Conservation (phyloP, 2,797 vertebrate species). For the Salarias fasciatus region DNA sequence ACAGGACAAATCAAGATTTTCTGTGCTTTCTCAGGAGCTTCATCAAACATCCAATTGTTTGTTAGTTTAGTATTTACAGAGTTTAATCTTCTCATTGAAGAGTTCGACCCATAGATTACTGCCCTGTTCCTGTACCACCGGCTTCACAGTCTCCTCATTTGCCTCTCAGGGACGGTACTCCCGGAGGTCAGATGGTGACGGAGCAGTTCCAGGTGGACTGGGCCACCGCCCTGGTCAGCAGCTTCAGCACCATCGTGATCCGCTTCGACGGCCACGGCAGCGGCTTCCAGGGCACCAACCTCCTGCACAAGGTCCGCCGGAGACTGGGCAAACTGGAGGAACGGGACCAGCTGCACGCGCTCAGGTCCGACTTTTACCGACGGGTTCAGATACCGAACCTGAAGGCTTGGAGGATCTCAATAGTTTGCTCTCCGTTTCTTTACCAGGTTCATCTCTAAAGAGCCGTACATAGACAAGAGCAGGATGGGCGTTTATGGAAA, state of each 20-base stretch:
- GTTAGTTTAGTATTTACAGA: too few species aligned
- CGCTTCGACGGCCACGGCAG: conserved; percentile 94
- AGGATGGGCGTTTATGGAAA: conserved; percentile 94
- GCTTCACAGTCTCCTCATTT: too few species aligned
- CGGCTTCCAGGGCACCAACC: conserved; percentile 94
- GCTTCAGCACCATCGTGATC: conserved; percentile 88
- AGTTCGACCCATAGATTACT: too few species aligned
- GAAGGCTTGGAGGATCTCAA: too few species aligned
- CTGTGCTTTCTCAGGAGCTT: too few species aligned
- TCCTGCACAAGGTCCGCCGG: conserved; percentile 90
- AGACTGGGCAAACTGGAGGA: conserved; percentile 89
- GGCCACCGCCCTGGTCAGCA: conserved; percentile 94
- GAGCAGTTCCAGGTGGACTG: conserved; percentile 93
- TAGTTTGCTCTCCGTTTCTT: conserved; percentile 12
- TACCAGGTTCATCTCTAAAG: conserved; percentile 84
- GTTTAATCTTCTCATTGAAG: too few species aligned
- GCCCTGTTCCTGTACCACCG: too few species aligned
- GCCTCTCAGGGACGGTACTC: conserved; percentile 88
- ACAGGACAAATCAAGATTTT: too few species aligned
- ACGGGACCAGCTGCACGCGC: conserved; percentile 90
- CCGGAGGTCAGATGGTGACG: conserved; percentile 92
- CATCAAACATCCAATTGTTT: too few species aligned
- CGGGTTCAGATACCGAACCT: too few species aligned
- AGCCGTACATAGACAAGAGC: conserved; percentile 88
- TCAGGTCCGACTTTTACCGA: conserved; percentile 79